Conservation (phyloP, 2,888 invertebrate genomes). For the Uropetala carovei region DNA sequence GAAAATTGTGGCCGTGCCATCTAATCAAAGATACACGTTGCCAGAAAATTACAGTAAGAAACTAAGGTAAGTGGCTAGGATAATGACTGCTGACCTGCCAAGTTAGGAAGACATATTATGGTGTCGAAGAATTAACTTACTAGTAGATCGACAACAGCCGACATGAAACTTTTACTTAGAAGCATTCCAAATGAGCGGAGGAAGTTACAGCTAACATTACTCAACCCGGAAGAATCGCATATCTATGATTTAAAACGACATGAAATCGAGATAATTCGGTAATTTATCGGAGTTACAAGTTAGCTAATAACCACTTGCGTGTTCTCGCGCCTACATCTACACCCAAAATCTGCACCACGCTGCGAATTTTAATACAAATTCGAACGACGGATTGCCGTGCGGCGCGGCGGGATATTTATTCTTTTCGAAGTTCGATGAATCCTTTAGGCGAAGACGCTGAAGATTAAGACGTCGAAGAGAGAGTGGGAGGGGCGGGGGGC, state of each 20-base stretch:
- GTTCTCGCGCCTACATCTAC: not conserved
- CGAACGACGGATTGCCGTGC: not conserved
- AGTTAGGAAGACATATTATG: no score
- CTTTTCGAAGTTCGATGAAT: conserved; percentile 5
- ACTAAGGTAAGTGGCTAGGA: no score
- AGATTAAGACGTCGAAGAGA: not conserved
- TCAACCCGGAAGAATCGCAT: not conserved
- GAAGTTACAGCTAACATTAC: not conserved
- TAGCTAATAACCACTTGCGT: not conserved
- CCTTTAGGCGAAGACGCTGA: not conserved
- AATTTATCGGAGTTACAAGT: not conserved
- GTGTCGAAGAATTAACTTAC: not conserved
- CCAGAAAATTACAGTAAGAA: no score
- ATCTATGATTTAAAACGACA: not conserved
- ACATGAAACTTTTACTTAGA: not conserved
- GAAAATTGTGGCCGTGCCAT: no score
- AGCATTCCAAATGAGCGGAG: not conserved
- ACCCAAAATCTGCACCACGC: not conserved
- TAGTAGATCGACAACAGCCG: not conserved
- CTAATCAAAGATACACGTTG: no score
- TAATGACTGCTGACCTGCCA: no score
- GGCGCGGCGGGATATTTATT: conserved; percentile 18
- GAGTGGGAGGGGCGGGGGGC: not conserved
- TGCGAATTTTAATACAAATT: not conserved
- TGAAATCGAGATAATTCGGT: not conserved